Evolutionary conservation across 92 coral and sea anemone species (phyloP), one percentile per base, ranked within the genome.

Genomic region (Heliopora coerulea): DNA sequence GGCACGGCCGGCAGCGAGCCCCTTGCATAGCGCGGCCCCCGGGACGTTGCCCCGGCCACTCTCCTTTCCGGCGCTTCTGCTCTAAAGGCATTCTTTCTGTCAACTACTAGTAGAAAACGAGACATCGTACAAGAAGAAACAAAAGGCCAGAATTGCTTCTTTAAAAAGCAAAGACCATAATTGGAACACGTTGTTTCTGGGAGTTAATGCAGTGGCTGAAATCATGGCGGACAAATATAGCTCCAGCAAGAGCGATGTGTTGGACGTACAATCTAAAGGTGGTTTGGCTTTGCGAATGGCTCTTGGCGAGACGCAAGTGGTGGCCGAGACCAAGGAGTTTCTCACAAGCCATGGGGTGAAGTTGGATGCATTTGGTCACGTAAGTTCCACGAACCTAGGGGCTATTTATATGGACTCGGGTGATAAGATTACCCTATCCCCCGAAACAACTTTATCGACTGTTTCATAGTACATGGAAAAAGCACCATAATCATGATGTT

Each of bases 271-370:
- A 74, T 87, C 98, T 0, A 90, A 96, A 21, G 80, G 83, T 21
- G 91, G 96, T 62, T 87, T 93, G 69, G 98, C 98, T 62, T 87
- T 93, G 10, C 85, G 98, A 21, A 93, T 93, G 98, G 98, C 98
- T 46, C 85, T 93, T 8, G 98, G 98, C 5, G 98, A 93, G 78
- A 93, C 98, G 40, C 98, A 93, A 72, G 86, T 90, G 59, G 98
- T 93, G 12, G 96, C 98, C 12, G 98, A 93, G 34, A 93, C 98
- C n/a, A 86, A 91, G 56, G 88, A 93, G 72, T 93, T 93, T 54
- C 87, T 93, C 57, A 63, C 83, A 0, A 85, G 82, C 0, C 86
- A 93, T 52, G 95, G 98, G 11, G 98, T 93, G 41, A 89, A 86
- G 58, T 89, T 93, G 7, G 98, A 93, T 81, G 98, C 88, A 24